A percentile compares a stretch with the other conserved stretches of the same genome.
phyloP scores from a whole-genome alignment of 2,113 vertebrate species.

The Sminthopsis crassicaudata region DNA sequence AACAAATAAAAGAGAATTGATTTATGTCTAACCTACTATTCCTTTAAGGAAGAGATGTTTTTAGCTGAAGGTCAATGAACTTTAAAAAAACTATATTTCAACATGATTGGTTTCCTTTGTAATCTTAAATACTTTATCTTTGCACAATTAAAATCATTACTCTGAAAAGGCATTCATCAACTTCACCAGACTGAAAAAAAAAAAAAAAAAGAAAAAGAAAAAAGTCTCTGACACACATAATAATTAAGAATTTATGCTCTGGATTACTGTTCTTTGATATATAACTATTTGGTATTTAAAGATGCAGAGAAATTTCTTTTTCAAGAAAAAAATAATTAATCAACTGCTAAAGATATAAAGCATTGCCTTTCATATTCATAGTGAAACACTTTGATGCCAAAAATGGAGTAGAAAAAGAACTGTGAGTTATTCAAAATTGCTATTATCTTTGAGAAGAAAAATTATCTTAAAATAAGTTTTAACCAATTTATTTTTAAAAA shows the following conservation, averaged over 20 bases:
- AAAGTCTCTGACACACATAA: neutral
- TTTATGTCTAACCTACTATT: neutral
- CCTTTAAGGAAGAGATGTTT: neutral
- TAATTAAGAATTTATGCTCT: neutral
- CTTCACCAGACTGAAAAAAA: neutral
- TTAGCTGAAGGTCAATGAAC: neutral
- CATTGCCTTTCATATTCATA: neutral
- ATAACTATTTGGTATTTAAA: neutral
- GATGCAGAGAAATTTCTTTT: neutral
- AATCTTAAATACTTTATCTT: neutral
- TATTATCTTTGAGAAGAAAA: neutral
- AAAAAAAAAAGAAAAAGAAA: too few relatives aligned
- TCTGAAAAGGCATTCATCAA: neutral
- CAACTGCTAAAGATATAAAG: neutral
- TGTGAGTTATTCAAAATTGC: neutral
- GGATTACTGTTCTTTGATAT: neutral
- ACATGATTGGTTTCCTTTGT: neutral
- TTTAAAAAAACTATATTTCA: neutral
- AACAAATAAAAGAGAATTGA: neutral
- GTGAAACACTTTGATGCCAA: neutral
- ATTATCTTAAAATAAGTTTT: neutral
- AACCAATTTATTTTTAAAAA: neutral
- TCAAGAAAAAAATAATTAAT: neutral
- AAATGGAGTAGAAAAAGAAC: neutral
- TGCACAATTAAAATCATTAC: neutral